Base-by-base conservation (phyloP, 2,888 invertebrate genomes). In the Phengaris alcon region DNA sequence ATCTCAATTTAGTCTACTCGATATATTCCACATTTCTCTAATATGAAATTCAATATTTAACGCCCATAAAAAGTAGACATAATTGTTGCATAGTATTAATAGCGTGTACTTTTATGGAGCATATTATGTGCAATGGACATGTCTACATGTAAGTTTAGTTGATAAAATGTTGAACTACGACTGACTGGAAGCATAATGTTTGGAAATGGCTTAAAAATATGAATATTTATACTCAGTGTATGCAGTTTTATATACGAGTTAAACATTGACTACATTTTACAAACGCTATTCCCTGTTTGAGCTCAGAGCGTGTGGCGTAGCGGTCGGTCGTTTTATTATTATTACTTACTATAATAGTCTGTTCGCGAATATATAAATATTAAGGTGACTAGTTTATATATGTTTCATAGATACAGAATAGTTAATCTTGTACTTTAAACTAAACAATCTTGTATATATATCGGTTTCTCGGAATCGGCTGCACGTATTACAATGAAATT, bases 11-110 rank as follows among this genome's bases (percentile, higher is more conserved):
- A 35, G 35, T 6, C 35, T 10, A 64, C 64, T 64, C 64, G 64
- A 64, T 22, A 59, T 59, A 59, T 44, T 64, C 64, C 64, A 64
- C 64, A 64, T 64, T 64, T 64, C 59, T 59, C 35, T 35, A 44
- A 64, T 64, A 64, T 64, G 35, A 64, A 64, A 64, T 64, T 64
- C 35, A 35, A 64, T 64, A 64, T 59, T 59, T 59, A 57, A 22
- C 59, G 59, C 59, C 22, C 35, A 64, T 64, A 64, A 64, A 64
- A 64, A 64, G 64, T 22, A 22, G 22, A 6, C 35, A 59, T 59
- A 35, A 64, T 64, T 64, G 35, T 64, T 64, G 64, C 64, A 3
- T 35, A 64, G 64, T 64, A 64, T 22, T 64, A 35, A 13, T 44
- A 64, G 15, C 35, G 12, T 10, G 64, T 35, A 35, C 64, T 64